phyloP scores from a whole-genome alignment of 2,797 vertebrate genomes.

The Squalus acanthias region DNA sequence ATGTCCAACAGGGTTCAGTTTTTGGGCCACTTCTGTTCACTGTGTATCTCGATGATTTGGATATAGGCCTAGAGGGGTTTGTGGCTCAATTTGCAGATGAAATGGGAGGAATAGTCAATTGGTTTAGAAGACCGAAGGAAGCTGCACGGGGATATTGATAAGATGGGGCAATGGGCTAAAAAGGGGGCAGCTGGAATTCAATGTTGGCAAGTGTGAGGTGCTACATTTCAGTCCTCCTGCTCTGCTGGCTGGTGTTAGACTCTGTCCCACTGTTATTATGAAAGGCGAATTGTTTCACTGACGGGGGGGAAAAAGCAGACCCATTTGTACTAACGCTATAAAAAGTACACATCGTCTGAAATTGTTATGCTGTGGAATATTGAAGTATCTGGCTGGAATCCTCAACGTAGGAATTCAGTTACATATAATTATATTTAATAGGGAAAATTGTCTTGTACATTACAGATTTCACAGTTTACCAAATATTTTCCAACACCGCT shows the following conservation, averaged over 20 bases:
- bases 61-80: neutral
- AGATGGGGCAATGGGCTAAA: neutral
- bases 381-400: neutral
- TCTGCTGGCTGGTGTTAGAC: neutral
- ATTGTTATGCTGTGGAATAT: neutral
- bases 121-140: neutral
- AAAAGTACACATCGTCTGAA: neutral
- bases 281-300: neutral
- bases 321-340: neutral
- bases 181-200: neutral
- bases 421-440: conserved; percentile 17
- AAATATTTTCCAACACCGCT: conserved; percentile 29
- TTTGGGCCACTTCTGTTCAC: neutral
- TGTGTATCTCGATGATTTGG: neutral
- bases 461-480: conserved; percentile 25
- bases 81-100: neutral
- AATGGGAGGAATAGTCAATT: neutral
- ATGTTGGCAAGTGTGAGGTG: neutral
- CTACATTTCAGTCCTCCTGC: neutral
- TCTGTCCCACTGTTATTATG: neutral
- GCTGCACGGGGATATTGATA: neutral
- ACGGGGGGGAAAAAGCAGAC: neutral
- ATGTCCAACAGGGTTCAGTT: neutral
- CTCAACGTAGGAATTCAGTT: conserved; percentile 12
- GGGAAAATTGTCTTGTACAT: neutral